Conservation (phyloP, 1,140 invertebrate genomes). For the Manduca sexta region DNA sequence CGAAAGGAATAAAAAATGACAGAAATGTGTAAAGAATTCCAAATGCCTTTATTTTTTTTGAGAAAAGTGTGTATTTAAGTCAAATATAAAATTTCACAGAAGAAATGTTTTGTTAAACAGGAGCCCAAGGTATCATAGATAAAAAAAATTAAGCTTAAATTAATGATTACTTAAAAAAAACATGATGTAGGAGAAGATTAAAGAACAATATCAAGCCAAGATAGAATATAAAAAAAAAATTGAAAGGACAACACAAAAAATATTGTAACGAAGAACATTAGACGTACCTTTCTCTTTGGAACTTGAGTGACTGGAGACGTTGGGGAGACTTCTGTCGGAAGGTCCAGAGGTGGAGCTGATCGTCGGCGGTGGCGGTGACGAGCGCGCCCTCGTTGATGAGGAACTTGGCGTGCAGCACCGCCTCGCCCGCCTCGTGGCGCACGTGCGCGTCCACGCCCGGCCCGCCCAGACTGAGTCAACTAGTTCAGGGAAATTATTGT, state of each 20-base stretch:
- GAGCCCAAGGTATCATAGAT: too few species aligned
- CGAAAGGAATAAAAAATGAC: too few species aligned
- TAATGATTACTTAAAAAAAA: too few species aligned
- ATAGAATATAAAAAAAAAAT: not conserved
- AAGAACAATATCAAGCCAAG: not conserved
- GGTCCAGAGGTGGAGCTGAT: constrained; percentile 97
- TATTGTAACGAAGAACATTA: constrained; percentile 38
- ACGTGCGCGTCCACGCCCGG: constrained; percentile 96
- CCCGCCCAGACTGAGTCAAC: constrained; percentile 84
- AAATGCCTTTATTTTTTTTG: too few species aligned
- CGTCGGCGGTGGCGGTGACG: constrained; percentile 94
- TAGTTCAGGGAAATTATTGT: constrained; percentile 37
- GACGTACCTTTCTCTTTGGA: constrained; percentile 93
- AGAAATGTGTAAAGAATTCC: too few species aligned
- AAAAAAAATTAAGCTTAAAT: too few species aligned
- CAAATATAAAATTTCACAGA: too few species aligned
- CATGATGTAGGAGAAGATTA: too few species aligned
- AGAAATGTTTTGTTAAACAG: too few species aligned
- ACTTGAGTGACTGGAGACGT: constrained; percentile 96
- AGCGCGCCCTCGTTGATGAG: constrained; percentile 97
- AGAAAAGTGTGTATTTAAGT: too few species aligned
- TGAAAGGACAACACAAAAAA: too few species aligned
- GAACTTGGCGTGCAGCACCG: constrained; percentile 93
- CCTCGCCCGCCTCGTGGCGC: constrained; percentile 83
- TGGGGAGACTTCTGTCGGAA: constrained; percentile 96